Conservation (phyloP, 2,888 invertebrate species). For the Stomorhina lunata region DNA sequence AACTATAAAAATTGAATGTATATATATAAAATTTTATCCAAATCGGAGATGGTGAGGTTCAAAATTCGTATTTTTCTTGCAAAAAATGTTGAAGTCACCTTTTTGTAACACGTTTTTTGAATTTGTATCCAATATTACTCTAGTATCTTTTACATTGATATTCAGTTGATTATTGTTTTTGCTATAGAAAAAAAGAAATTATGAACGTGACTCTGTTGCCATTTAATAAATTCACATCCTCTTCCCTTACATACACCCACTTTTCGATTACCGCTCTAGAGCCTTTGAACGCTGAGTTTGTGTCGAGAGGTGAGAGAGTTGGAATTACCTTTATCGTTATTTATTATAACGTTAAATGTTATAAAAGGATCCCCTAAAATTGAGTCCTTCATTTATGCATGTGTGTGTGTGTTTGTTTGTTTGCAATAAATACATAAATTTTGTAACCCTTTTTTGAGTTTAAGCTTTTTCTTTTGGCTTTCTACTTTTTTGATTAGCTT, state of each 20-base stretch:
- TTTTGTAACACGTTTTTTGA: conserved; percentile 17
- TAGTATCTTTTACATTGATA: not conserved
- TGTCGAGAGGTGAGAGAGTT: not conserved
- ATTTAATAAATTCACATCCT: conserved; percentile 1
- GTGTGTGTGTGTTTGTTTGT: not conserved
- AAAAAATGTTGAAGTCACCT: no score
- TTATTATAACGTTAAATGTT: conserved; percentile 20
- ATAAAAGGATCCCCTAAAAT: conserved; percentile 18
- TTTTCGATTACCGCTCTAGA: not conserved
- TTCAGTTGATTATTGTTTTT: not conserved
- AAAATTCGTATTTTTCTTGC: no score
- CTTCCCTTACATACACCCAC: not conserved
- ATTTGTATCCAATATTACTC: conserved; percentile 1
- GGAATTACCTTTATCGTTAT: conserved; percentile 36
- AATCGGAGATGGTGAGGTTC: no score
- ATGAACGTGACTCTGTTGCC: conserved; percentile 41
- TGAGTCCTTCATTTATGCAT: not conserved
- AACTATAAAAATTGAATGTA: no score
- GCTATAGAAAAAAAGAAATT: conserved; percentile 17
- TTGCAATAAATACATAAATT: not conserved
- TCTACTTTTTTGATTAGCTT: conserved; percentile 18
- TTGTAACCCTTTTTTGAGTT: conserved; percentile 33
- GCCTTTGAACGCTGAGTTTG: no score
- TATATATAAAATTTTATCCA: no score
- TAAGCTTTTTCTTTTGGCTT: not conserved